phyloP scores from a whole-genome alignment of 2,113 vertebrate genomes.

The Callithrix jacchus region DNA sequence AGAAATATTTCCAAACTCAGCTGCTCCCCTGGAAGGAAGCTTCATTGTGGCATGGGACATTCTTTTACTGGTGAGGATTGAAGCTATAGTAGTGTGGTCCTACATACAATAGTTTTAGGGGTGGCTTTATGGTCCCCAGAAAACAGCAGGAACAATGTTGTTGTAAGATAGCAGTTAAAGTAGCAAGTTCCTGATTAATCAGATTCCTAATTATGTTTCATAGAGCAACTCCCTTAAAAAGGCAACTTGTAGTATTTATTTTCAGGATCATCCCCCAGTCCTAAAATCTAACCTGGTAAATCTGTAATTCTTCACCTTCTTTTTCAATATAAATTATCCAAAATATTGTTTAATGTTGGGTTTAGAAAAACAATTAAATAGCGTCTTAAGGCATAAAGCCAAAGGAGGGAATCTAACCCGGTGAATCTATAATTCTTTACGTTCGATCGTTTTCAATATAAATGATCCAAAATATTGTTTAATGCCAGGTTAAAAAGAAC shows the following conservation, averaged over 20 bases:
- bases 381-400: neutral
- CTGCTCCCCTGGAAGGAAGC: neutral
- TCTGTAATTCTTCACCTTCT: neutral
- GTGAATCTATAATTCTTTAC: neutral
- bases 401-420: neutral
- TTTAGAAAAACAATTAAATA: neutral
- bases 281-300: neutral
- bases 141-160: neutral
- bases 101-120: neutral
- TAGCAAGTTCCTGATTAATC: neutral
- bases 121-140: neutral
- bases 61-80: neutral
- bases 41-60: rapidly evolving
- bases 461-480: neutral
- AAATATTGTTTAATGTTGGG: neutral
- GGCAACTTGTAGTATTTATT: neutral
- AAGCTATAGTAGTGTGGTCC: neutral
- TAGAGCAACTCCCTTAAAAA: neutral
- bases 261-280: neutral
- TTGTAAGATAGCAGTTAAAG: neutral
- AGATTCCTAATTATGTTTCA: neutral
- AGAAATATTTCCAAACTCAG: neutral
- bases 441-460: neutral
- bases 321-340: neutral
- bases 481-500: neutral